A percentile compares a stretch with the other conserved stretches of the same genome.
These are phyloP conservation scores for Lordiphosa fenestrarum DNA, from an alignment of 2,888 invertebrate species.

Conservation along the genomic window DNA sequence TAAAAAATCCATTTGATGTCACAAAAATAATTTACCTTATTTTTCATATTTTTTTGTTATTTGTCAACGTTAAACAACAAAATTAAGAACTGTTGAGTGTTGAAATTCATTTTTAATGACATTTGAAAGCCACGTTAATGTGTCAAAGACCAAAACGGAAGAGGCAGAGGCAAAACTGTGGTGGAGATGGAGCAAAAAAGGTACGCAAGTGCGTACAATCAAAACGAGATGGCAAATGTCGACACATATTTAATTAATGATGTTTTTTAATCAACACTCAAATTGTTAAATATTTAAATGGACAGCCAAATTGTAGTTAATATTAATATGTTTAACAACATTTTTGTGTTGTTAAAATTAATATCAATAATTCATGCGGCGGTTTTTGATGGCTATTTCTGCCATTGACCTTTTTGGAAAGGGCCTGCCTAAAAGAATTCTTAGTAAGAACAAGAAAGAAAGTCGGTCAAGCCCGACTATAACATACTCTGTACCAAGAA, in stretches of 20 bases:
- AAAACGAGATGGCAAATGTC: constrained; percentile 25
- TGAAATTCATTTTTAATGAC: constrained; percentile 41
- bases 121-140: constrained; percentile 32
- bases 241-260: constrained; percentile 44
- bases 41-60: too few species aligned
- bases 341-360: neutral
- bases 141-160: constrained; percentile 15
- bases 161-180: neutral
- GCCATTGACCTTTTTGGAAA: too few species aligned
- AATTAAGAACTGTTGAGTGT: constrained; percentile 25
- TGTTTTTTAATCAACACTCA: constrained; percentile 42
- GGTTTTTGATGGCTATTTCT: too few species aligned
- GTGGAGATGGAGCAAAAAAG: neutral
- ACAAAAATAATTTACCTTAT: too few species aligned
- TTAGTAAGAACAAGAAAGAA: too few species aligned
- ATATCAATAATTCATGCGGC: too few species aligned
- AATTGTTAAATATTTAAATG: constrained; percentile 43
- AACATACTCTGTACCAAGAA: too few species aligned
- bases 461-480: too few species aligned
- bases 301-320: constrained; percentile 26
- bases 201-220: too few species aligned
- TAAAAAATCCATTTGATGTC: too few species aligned
- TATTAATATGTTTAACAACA: neutral
- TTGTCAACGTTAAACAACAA: neutral
- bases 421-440: too few species aligned